These are phyloP conservation scores for Gavialis gangeticus DNA, from an alignment of 2,113 vertebrate species.

Conservation along the genomic window DNA sequence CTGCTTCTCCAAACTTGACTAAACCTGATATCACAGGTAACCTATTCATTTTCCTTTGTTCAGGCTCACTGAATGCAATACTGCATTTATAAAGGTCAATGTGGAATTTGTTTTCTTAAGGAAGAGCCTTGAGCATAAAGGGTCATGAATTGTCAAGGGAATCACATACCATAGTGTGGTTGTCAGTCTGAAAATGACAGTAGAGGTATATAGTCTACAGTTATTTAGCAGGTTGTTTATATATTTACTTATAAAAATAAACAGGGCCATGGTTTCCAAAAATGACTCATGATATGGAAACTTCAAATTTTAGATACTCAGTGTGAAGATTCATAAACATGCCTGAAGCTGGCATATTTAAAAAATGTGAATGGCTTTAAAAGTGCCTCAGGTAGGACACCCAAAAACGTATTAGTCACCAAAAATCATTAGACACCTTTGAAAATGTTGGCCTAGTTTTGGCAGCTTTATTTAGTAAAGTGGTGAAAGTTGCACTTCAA, in stretches of 20 bases:
- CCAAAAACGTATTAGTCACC: not conserved
- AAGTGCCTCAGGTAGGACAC: not conserved
- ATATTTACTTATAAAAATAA: not conserved
- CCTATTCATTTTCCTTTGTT: slow-evolving; percentile 42
- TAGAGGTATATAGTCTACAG: not conserved
- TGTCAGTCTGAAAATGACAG: not conserved
- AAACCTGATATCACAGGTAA: slow-evolving; percentile 5
- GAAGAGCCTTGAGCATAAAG: not conserved
- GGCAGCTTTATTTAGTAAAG: not conserved
- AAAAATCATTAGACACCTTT: not conserved
- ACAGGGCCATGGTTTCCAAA: not conserved
- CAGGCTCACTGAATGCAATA: slow-evolving; percentile 19
- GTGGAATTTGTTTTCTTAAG: slow-evolving; percentile 26
- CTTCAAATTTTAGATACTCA: not conserved
- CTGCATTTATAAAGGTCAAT: not conserved
- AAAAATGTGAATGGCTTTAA: not conserved
- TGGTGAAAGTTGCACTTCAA: not conserved
- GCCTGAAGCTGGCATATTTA: not conserved
- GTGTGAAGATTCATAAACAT: not conserved
- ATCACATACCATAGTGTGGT: not conserved
- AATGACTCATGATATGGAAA: not conserved
- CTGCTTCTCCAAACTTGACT: not conserved
- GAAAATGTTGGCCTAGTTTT: not conserved
- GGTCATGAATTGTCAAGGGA: not conserved
- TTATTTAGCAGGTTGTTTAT: not conserved